Evolutionary conservation across 2,113 vertebrate species (phyloP).

Genomic region (Strigops habroptila): DNA sequence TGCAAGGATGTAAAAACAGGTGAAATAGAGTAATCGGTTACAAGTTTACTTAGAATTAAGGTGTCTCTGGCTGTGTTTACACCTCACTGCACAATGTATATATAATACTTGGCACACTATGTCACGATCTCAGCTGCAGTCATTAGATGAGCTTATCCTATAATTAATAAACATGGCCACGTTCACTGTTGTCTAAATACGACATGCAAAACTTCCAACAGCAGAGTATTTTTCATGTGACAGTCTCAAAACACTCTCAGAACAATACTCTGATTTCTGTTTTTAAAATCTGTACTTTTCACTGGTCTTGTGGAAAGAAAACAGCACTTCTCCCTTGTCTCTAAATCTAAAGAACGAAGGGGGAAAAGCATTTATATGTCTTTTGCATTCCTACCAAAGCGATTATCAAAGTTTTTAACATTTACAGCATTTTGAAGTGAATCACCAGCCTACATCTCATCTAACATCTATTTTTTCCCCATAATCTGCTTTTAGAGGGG

Average conservation of each 20-base stretch:
- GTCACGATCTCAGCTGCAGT: neutral
- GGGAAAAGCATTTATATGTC: neutral
- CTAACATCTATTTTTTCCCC: conserved; percentile 22
- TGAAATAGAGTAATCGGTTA: neutral
- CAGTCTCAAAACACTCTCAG: neutral
- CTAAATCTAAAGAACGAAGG: neutral
- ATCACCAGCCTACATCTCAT: conserved; percentile 24
- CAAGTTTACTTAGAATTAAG: neutral
- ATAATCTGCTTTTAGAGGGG: conserved; percentile 56
- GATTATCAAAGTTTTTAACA: conserved; percentile 33
- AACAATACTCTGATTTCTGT: neutral
- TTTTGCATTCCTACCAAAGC: conserved; percentile 21
- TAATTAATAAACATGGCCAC: neutral
- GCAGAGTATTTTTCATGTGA: neutral
- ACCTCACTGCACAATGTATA: neutral
- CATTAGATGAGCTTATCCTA: neutral
- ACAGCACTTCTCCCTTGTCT: neutral
- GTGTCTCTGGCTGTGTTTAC: neutral
- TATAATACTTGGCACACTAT: neutral
- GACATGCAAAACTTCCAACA: neutral
- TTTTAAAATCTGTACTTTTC: neutral
- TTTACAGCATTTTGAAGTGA: conserved; percentile 47
- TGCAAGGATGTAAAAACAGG: neutral
- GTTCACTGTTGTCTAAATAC: neutral
- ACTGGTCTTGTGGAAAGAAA: neutral